Percentiles rank a stretch among this genome's conserved stretches.
These are phyloP conservation scores for Psilanteris sp. DNA, from an alignment of 1,140 invertebrate species.

Conservation along the genomic window DNA sequence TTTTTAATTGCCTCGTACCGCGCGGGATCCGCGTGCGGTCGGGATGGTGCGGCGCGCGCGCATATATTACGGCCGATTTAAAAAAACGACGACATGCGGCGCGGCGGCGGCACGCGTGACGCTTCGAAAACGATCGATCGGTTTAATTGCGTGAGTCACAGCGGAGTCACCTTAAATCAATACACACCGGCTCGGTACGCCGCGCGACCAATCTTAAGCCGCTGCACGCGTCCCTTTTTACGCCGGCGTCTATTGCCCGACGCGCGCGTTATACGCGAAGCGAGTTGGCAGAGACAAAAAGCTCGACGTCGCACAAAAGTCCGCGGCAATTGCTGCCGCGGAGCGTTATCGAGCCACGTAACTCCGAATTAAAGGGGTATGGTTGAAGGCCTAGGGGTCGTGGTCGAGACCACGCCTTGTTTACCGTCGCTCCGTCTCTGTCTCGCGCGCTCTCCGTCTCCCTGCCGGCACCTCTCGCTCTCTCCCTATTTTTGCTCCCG, in stretches of 20 bases:
- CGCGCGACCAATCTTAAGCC: conserved; percentile 36
- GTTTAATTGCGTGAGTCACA: conserved; percentile 47
- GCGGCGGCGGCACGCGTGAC: no score
- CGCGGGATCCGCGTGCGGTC: no score
- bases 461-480: conserved; percentile 22
- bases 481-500: conserved; percentile 40
- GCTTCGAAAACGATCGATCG: conserved; percentile 50
- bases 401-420: conserved; percentile 67
- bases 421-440: conserved; percentile 59
- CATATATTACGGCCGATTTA: no score
- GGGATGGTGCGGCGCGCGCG: no score
- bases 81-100: no score
- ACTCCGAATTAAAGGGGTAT: conserved; percentile 66
- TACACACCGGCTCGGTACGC: conserved; percentile 15
- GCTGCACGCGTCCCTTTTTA: conserved; percentile 22
- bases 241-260: conserved; percentile 28
- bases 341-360: conserved; percentile 56
- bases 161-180: conserved; percentile 44
- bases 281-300: conserved; percentile 8
- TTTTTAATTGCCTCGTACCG: no score
- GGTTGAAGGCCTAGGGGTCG: conserved; percentile 67
- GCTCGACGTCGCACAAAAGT: conserved; percentile 29
- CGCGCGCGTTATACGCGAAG: conserved; percentile 24
- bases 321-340: conserved; percentile 18
- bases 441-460: conserved; percentile 28